Evolutionary conservation across 2,797 vertebrate genomes (phyloP).

Genomic region (Vespertilio murinus): DNA sequence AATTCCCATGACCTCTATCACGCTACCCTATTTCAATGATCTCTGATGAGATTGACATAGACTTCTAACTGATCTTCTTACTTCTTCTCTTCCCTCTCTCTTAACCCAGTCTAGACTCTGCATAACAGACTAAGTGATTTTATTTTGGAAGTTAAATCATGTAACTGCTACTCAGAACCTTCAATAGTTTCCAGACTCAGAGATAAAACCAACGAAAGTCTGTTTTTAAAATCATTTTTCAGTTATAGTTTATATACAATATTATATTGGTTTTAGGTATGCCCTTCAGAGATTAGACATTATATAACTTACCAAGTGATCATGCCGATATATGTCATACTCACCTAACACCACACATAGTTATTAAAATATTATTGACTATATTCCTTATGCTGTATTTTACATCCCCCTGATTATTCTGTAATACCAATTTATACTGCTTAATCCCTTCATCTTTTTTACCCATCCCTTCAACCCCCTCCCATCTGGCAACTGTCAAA

Average conservation of each 20-base stretch:
- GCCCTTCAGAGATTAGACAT: not conserved
- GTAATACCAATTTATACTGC: not conserved
- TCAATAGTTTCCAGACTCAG: not conserved
- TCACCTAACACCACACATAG: not conserved
- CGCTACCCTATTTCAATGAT: not conserved
- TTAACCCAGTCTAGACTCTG: not conserved
- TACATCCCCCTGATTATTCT: not conserved
- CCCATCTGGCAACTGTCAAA: not conserved
- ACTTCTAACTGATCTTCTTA: conserved; percentile 17
- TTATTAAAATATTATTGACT: not conserved
- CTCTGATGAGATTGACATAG: not conserved
- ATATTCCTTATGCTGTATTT: not conserved
- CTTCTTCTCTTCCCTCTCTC: not conserved
- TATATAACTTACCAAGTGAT: not conserved
- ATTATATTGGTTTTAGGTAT: not conserved
- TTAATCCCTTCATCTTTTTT: not conserved
- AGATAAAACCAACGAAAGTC: not conserved
- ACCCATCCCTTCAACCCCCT: not conserved
- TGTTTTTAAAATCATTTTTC: not conserved
- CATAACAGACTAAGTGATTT: not conserved
- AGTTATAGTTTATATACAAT: not conserved
- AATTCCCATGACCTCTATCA: not conserved
- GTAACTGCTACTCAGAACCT: not conserved
- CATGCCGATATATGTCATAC: not conserved
- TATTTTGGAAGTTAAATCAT: conserved; percentile 42